Percentiles rank a stretch among this genome's conserved stretches.
These are phyloP conservation scores for Pollicipes pollicipes DNA, from an alignment of 1,140 invertebrate genomes.

Conservation along the genomic window DNA sequence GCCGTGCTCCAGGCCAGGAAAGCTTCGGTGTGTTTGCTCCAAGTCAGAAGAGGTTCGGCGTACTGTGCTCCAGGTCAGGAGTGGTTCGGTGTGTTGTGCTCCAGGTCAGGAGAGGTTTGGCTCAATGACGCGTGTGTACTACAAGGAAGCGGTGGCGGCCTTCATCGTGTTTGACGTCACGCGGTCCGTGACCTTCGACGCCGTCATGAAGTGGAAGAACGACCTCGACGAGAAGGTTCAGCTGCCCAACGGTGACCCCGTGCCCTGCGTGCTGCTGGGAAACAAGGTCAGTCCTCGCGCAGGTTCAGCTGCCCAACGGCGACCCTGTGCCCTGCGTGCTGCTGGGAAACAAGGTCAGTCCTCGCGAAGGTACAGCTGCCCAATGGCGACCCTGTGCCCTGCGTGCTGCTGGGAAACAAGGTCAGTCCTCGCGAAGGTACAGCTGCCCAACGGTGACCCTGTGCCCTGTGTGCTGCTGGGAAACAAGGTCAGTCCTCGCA, in stretches of 20 bases:
- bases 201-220: conserved; percentile 91
- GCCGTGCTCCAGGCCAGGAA: conserved; percentile 82
- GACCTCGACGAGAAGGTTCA: conserved; percentile 95
- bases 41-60: conserved; percentile 91
- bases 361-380: not conserved
- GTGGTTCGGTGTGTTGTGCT: too few species aligned
- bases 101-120: conserved; percentile 91
- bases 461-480: too few species aligned
- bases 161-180: conserved; percentile 97
- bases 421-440: not conserved
- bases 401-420: not conserved
- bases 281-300: conserved; percentile 59
- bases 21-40: conserved; percentile 21
- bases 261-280: conserved; percentile 87
- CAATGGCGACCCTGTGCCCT: not conserved
- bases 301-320: not conserved
- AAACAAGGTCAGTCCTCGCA: too few species aligned
- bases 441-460: too few species aligned
- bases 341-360: not conserved
- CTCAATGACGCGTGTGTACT: conserved; percentile 98
- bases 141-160: conserved; percentile 97
- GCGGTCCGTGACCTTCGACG: conserved; percentile 77
- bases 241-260: conserved; percentile 74
- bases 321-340: not conserved
- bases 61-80: too few species aligned